Percentiles rank a stretch among this genome's conserved stretches.
These are phyloP conservation scores for Laticauda laticaudata DNA, from an alignment of 2,113 vertebrate species.

Conservation along the genomic window DNA sequence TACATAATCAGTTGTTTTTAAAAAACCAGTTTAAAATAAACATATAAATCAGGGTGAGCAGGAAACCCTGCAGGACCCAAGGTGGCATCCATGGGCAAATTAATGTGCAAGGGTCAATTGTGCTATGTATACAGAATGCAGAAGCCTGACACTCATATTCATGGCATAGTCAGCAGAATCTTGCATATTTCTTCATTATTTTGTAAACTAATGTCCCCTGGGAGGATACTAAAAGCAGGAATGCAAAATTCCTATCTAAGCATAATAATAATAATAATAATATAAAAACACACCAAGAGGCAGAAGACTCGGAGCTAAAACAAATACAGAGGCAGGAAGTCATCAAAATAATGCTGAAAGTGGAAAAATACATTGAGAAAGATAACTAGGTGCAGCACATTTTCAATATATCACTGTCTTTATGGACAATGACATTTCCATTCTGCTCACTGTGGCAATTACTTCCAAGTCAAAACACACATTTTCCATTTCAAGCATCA, in stretches of 20 bases:
- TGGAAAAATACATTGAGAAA: not conserved
- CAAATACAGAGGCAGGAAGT: not conserved
- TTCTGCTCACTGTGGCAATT: not conserved
- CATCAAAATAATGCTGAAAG: conserved; percentile 1
- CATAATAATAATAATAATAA: not conserved
- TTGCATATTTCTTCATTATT: not conserved
- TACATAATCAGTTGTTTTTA: not conserved
- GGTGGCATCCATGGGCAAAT: not conserved
- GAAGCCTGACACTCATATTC: not conserved
- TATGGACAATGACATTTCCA: conserved; percentile 1
- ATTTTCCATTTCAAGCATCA: not conserved
- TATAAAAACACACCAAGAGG: not conserved
- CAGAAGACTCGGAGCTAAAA: not conserved
- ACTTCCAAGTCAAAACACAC: conserved; percentile 4
- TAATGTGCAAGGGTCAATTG: not conserved
- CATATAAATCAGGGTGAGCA: not conserved
- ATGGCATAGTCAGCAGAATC: not conserved
- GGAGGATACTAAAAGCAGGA: not conserved
- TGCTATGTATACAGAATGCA: not conserved
- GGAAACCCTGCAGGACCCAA: not conserved
- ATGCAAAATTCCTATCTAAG: not conserved
- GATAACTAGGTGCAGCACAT: not conserved
- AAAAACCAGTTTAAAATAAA: not conserved
- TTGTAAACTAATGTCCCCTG: not conserved
- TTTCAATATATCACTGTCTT: conserved; percentile 7